Evolutionary conservation across 2,888 invertebrate genomes (phyloP).

Genomic region (Zygothrica quintamaculata): DNA sequence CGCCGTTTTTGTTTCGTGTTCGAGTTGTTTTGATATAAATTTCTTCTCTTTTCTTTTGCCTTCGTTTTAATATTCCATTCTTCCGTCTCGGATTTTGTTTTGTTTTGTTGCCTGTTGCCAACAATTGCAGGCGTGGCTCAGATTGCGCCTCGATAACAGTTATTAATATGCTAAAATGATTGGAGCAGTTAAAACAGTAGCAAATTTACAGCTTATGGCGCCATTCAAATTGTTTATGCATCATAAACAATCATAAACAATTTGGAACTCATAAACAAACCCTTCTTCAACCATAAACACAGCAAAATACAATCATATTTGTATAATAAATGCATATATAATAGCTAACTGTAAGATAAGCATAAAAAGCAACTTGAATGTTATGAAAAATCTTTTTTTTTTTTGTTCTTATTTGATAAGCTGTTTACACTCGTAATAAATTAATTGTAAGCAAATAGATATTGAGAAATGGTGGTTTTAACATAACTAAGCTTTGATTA

Average conservation of each 20-base stretch:
- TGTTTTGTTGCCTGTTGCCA: neutral
- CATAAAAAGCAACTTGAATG: too few relatives aligned
- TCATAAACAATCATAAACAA: conserved; percentile 73
- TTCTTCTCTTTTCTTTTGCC: conserved; percentile 23
- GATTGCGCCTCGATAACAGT: conserved; percentile 59
- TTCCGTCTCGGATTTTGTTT: conserved; percentile 3
- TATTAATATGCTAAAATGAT: conserved; percentile 67
- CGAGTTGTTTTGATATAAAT: conserved; percentile 62
- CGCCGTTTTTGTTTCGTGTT: conserved; percentile 59
- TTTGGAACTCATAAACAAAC: conserved; percentile 50
- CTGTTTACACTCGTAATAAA: too few relatives aligned
- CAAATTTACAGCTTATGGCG: conserved; percentile 52
- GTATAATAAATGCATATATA: neutral
- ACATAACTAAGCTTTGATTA: too few relatives aligned
- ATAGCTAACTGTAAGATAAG: neutral
- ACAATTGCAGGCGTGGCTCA: conserved; percentile 53
- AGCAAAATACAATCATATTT: neutral
- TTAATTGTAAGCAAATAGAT: too few relatives aligned
- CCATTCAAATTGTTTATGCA: conserved; percentile 69
- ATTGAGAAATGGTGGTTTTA: too few relatives aligned
- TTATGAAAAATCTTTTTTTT: too few relatives aligned
- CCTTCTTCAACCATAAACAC: conserved; percentile 15
- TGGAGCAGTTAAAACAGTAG: conserved; percentile 14
- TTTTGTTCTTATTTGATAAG: too few relatives aligned
- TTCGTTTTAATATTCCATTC: too few relatives aligned